A percentile compares a stretch with the other conserved stretches of the same genome.
phyloP scores from a whole-genome alignment of 2,113 vertebrate genomes.

The Mungos mungo region DNA sequence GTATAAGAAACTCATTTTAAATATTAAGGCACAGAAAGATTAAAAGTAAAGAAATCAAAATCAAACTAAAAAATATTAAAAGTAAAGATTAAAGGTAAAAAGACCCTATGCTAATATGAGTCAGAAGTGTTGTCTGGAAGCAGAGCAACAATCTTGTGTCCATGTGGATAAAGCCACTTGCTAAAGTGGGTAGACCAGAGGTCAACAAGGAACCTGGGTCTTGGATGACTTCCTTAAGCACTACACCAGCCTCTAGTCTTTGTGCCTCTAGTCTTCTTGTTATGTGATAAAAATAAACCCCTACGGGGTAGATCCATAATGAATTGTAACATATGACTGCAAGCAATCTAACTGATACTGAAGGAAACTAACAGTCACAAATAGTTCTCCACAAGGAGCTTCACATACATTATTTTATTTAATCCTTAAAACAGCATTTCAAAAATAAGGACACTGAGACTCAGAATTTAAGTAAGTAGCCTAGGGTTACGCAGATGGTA shows the following conservation, averaged over 20 bases:
- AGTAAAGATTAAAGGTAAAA: background rate
- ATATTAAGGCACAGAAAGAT: background rate
- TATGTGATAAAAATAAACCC: background rate
- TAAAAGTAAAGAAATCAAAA: background rate
- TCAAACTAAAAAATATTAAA: background rate
- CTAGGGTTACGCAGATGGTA: background rate
- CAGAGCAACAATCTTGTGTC: background rate
- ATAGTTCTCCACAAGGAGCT: background rate
- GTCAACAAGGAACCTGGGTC: background rate
- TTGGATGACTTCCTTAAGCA: background rate
- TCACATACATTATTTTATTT: background rate
- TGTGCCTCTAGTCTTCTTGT: background rate
- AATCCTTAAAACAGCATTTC: background rate
- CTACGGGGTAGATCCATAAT: background rate
- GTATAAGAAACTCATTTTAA: background rate
- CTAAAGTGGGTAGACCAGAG: background rate
- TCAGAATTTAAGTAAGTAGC: background rate
- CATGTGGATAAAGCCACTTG: background rate
- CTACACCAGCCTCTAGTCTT: background rate
- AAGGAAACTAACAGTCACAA: background rate
- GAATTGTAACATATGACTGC: background rate
- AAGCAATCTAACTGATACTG: background rate
- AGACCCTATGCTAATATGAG: background rate
- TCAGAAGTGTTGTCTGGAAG: background rate
- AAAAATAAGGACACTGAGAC: background rate